Evolutionary conservation across 2,888 invertebrate genomes (phyloP).

Genomic region (Dasysyrphus albostriatus): DNA sequence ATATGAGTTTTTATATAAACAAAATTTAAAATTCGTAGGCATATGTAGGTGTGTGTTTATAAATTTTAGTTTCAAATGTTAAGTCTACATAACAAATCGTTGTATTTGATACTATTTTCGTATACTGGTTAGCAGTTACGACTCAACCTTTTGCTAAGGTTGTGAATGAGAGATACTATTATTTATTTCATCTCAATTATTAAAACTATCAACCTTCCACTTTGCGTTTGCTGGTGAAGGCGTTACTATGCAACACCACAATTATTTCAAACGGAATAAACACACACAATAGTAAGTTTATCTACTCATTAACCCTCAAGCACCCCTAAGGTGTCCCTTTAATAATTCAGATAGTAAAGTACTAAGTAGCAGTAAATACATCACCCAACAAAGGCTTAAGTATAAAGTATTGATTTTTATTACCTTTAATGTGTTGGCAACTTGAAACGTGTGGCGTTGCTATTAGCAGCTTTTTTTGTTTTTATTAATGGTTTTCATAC

Average conservation of each 20-base stretch:
- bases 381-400: constrained; percentile 25
- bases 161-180: background rate
- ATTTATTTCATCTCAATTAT: background rate
- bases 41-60: no score
- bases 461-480: constrained; percentile 12
- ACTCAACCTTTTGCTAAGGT: no score
- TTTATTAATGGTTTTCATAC: background rate
- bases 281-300: constrained; percentile 28
- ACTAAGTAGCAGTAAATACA: constrained; percentile 25
- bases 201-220: background rate
- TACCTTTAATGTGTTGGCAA: constrained; percentile 16
- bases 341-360: constrained; percentile 44
- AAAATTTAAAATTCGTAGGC: no score
- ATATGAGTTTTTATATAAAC: no score
- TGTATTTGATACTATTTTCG: no score
- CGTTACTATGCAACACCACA: constrained; percentile 20
- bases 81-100: no score
- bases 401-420: constrained; percentile 38
- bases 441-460: constrained; percentile 10
- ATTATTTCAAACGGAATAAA: constrained; percentile 30
- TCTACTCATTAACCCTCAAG: constrained; percentile 26
- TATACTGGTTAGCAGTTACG: no score
- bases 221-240: background rate
- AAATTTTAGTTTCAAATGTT: no score
- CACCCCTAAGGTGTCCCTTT: constrained; percentile 29